phyloP scores from a whole-genome alignment of 2,797 vertebrate genomes.

The Pseudochromis fuscus region DNA sequence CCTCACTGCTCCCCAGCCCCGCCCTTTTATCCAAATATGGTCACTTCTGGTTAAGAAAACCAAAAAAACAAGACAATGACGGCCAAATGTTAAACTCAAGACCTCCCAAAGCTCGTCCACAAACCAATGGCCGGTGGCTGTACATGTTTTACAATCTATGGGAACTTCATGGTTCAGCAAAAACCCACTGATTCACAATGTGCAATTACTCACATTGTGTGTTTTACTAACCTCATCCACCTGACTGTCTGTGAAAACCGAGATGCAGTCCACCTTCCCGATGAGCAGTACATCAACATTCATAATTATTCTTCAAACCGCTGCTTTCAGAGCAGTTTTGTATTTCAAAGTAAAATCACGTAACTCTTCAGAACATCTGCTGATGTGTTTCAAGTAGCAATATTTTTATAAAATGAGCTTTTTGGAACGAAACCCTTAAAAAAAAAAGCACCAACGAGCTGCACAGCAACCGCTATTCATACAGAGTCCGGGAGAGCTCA shows the following conservation, averaged over 20 bases:
- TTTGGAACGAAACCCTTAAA: conserved; percentile 53
- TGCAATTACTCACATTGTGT: no score
- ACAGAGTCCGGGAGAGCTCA: conserved; percentile 49
- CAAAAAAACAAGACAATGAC: no score
- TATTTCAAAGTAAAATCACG: conserved; percentile 39
- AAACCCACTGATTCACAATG: no score
- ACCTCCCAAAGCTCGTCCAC: no score
- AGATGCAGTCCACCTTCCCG: neutral
- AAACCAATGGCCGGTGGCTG: no score
- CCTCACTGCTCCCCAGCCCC: no score
- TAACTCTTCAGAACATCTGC: conserved; percentile 34
- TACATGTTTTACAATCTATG: no score
- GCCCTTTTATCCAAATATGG: no score
- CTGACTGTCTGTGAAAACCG: neutral
- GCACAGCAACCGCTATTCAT: conserved; percentile 69
- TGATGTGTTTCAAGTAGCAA: conserved; percentile 29
- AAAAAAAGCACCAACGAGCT: conserved; percentile 35
- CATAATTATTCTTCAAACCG: conserved; percentile 10
- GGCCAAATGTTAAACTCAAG: no score
- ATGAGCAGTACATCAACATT: neutral
- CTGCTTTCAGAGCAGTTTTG: neutral
- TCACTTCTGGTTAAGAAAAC: no score
- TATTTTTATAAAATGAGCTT: conserved; percentile 29
- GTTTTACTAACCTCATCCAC: no score
- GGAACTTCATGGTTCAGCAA: no score